These are phyloP conservation scores for Beris chalybata DNA, from an alignment of 2,888 invertebrate genomes.

Conservation along the genomic window DNA sequence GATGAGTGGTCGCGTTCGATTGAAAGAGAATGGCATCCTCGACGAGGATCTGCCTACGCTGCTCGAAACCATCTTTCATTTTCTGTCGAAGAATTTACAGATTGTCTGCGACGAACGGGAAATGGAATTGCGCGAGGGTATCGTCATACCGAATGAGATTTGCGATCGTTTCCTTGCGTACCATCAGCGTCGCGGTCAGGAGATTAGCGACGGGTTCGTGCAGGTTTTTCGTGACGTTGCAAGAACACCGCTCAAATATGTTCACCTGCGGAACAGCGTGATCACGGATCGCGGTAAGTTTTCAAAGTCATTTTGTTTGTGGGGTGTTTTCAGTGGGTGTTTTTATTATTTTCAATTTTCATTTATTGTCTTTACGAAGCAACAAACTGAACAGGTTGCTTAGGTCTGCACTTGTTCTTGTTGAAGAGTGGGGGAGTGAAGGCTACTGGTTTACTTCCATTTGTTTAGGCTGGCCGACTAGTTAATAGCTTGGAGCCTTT, in stretches of 20 bases:
- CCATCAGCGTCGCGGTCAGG: constrained; percentile 56
- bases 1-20: constrained; percentile 56
- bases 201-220: constrained; percentile 69
- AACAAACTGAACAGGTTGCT: too few species aligned
- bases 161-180: constrained; percentile 62
- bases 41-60: constrained; percentile 55
- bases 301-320: neutral
- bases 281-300: constrained; percentile 68
- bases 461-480: too few species aligned
- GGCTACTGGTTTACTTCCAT: too few species aligned
- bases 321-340: too few species aligned
- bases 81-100: constrained; percentile 52
- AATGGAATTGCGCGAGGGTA: constrained; percentile 59
- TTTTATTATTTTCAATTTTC: neutral
- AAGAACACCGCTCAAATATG: constrained; percentile 68
- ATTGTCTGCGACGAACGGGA: constrained; percentile 51
- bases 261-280: constrained; percentile 70
- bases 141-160: constrained; percentile 70
- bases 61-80: constrained; percentile 54
- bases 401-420: too few species aligned
- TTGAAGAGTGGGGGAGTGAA: too few species aligned
- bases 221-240: constrained; percentile 70
- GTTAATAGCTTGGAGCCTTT: too few species aligned
- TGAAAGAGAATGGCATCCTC: constrained; percentile 54
- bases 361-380: too few species aligned